Base-by-base conservation (phyloP, 2,797 vertebrate species). In the Gymnoscopelus microlampas region DNA sequence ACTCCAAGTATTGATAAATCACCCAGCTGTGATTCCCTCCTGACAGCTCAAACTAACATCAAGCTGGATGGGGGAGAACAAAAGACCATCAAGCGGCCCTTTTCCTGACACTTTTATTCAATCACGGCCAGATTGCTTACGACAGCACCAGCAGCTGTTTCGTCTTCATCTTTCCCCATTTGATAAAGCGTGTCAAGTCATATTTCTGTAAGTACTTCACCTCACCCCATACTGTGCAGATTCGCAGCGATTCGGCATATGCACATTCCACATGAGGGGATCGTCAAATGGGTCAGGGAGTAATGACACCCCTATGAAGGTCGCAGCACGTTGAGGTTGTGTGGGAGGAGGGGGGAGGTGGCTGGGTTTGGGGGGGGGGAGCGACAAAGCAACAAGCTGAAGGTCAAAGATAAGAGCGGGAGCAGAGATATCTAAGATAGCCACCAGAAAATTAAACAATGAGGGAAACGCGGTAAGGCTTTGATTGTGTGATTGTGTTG, bases 61-160 rank as follows among this genome's bases (percentile, higher is more conserved):
- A 99, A 97, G 96, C 96, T 95, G 96, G 96, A 98, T 97, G 95
- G 96, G 94, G 95, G 95, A 97, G 97, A 98, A 99, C 97, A 99
- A 98, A 99, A 99, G 97, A 97, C 96, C 96, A 97, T 98, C 98
- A 98, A 97, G 97, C 96, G 95, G 95, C 96, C 97, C 97, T 97
- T 98, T 98, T 98, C 97, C 96, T 99, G 98, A 99, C 98, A 99
- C 97, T 99, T 99, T 99, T 99, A 99, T 98, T 99, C 97, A 99
- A 99, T 99, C 98, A 98, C 96, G 92, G 95, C 96, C 97, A 98
- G 97, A 99, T 99, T 99, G 97, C 97, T 99, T 99, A 98, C 96
- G 97, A 99, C 98, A 99, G 97, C 97, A 98, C 96, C 97, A 97
- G 97, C 98, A 98, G 97, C 97, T 99, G 97, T 98, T 99, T 98